Conservation (phyloP, 2,888 invertebrate genomes). For the Patella pellucida region DNA sequence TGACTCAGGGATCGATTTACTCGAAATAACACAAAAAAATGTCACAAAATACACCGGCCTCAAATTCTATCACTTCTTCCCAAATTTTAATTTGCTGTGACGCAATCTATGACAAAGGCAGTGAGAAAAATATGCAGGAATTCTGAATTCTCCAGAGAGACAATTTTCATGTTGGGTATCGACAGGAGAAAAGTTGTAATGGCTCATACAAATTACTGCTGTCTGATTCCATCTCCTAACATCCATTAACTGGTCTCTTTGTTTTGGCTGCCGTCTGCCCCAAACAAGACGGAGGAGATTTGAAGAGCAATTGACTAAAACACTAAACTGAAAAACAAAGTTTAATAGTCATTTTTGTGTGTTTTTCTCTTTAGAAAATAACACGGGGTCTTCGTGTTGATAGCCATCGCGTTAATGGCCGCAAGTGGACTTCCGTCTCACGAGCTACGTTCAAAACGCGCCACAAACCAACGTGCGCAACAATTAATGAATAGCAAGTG, state of each 20-base stretch:
- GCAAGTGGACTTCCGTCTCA: too few relatives aligned
- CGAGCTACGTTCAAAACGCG: not conserved
- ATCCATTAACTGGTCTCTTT: too few relatives aligned
- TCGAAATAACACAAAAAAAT: not conserved
- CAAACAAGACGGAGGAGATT: too few relatives aligned
- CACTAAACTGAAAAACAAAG: too few relatives aligned
- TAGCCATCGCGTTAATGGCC: too few relatives aligned
- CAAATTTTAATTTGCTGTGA: slow-evolving; percentile 11
- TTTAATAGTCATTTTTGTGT: too few relatives aligned
- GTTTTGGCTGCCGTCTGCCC: too few relatives aligned
- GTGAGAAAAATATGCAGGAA: slow-evolving; percentile 5
- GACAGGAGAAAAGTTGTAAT: slow-evolving; percentile 4
- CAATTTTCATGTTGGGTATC: not conserved
- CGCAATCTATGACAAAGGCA: slow-evolving; percentile 11
- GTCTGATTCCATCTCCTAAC: not conserved
- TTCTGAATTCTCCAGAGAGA: not conserved
- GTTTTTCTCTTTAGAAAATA: too few relatives aligned
- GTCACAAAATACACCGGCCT: not conserved
- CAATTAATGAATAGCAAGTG: slow-evolving; percentile 7
- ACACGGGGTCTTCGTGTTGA: too few relatives aligned
- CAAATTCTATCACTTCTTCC: slow-evolving; percentile 2
- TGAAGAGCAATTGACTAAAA: too few relatives aligned
- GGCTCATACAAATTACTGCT: not conserved
- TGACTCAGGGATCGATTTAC: slow-evolving; percentile 5
- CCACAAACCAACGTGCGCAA: not conserved